Percentiles rank a stretch among this genome's conserved stretches.
Conservation (phyloP, 2,888 invertebrate species). For the Sympetrum striolatum region DNA sequence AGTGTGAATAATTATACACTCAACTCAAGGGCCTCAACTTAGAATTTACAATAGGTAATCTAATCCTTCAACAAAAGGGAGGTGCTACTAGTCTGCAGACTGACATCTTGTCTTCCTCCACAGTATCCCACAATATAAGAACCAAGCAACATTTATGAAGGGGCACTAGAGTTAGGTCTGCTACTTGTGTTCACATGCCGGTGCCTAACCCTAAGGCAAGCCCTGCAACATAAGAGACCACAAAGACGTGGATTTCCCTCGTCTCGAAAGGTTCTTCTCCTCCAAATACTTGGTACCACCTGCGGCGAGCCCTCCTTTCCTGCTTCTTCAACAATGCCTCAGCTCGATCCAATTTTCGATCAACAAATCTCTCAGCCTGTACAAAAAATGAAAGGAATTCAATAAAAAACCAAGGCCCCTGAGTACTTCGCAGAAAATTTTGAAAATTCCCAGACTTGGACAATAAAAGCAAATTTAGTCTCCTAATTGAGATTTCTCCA, state of each 20-base stretch:
- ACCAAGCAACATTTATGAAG: not conserved
- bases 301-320: constrained; percentile 71
- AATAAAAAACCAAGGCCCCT: not conserved
- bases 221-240: constrained; percentile 81
- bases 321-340: constrained; percentile 76
- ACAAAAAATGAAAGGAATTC: constrained; percentile 53
- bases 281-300: constrained; percentile 73
- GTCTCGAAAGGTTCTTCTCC: constrained; percentile 71
- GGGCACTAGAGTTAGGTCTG: not conserved
- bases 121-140: not conserved
- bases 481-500: too few relatives aligned
- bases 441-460: too few relatives aligned
- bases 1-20: not conserved
- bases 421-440: too few relatives aligned
- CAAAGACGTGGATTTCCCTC: constrained; percentile 79
- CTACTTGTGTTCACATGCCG: constrained; percentile 45
- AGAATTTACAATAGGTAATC: not conserved
- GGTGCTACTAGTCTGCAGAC: constrained; percentile 8
- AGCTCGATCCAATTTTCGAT: constrained; percentile 81
- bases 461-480: too few relatives aligned
- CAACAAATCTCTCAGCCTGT: constrained; percentile 81
- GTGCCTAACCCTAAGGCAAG: constrained; percentile 70
- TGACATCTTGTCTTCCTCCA: not conserved
- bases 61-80: constrained; percentile 21
- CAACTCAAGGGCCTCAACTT: not conserved